Evolutionary conservation across 1,140 invertebrate species (phyloP).

Genomic region (Lepidurus arcticus): DNA sequence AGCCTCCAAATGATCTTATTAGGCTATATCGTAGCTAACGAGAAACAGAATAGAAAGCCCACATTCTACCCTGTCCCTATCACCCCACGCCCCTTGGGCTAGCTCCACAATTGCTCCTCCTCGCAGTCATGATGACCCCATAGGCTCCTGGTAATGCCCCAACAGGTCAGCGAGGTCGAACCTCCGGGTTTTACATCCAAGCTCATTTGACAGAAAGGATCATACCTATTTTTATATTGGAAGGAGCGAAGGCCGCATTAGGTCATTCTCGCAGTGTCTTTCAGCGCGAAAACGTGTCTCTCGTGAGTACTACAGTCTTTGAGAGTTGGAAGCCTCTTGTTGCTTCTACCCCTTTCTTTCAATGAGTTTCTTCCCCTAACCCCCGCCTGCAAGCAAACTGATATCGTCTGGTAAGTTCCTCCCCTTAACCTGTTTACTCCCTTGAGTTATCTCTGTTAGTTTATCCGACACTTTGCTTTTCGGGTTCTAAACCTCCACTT

Average conservation of each 20-base stretch:
- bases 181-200: not conserved
- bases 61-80: not conserved
- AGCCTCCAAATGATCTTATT: not conserved
- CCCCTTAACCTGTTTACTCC: too few relatives aligned
- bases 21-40: not conserved
- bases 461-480: too few relatives aligned
- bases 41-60: not conserved
- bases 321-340: not conserved
- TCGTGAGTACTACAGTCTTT: not conserved
- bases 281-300: not conserved
- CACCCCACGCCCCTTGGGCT: not conserved
- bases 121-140: not conserved
- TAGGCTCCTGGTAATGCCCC: not conserved
- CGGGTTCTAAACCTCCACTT: too few relatives aligned
- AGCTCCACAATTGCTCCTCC: not conserved
- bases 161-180: conserved; percentile 2
- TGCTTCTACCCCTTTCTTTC: not conserved
- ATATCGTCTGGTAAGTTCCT: too few relatives aligned
- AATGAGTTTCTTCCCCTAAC: too few relatives aligned
- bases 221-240: not conserved
- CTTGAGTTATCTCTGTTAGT: too few relatives aligned
- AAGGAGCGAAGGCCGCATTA: not conserved
- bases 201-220: not conserved
- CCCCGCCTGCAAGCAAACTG: too few relatives aligned
- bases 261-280: not conserved